phyloP scores from a whole-genome alignment of 2,113 vertebrate genomes.

The Oriolus oriolus region DNA sequence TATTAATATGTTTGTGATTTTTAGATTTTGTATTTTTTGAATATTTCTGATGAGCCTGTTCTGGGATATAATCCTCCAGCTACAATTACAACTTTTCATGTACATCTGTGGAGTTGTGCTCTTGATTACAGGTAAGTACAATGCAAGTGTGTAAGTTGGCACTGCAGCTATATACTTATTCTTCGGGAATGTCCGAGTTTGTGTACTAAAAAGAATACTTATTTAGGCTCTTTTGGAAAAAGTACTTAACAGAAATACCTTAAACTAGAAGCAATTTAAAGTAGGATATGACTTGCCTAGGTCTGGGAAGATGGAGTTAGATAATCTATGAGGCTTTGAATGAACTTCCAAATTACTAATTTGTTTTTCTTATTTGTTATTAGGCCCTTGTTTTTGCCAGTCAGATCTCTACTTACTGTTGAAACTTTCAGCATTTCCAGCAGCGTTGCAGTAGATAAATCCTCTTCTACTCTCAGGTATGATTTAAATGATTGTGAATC shows the following conservation, averaged over 20 bases:
- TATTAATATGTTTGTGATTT: conserved; percentile 42
- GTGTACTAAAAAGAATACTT: neutral
- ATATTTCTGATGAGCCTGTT: conserved; percentile 94
- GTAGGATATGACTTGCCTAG: neutral
- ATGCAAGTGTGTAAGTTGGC: neutral
- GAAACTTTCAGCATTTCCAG: conserved; percentile 98
- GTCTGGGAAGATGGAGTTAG: neutral
- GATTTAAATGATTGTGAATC: neutral
- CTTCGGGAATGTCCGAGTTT: neutral
- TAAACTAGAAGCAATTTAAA: neutral
- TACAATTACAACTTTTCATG: conserved; percentile 89
- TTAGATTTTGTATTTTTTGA: conserved; percentile 94
- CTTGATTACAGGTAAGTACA: conserved; percentile 88
- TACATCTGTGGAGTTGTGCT: conserved; percentile 96
- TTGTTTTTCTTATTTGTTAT: neutral
- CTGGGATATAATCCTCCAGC: conserved; percentile 92
- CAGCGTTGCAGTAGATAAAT: conserved; percentile 89
- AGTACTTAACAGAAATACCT: neutral
- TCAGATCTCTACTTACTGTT: conserved; percentile 87
- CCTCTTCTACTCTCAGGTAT: conserved; percentile 92
- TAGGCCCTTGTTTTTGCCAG: conserved; percentile 90
- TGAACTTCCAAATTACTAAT: neutral
- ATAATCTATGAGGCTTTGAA: neutral
- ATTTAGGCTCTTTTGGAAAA: neutral
- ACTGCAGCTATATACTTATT: neutral